Base-by-base conservation (phyloP, 2,797 vertebrate genomes). In the Lycodopsis pacificus region DNA sequence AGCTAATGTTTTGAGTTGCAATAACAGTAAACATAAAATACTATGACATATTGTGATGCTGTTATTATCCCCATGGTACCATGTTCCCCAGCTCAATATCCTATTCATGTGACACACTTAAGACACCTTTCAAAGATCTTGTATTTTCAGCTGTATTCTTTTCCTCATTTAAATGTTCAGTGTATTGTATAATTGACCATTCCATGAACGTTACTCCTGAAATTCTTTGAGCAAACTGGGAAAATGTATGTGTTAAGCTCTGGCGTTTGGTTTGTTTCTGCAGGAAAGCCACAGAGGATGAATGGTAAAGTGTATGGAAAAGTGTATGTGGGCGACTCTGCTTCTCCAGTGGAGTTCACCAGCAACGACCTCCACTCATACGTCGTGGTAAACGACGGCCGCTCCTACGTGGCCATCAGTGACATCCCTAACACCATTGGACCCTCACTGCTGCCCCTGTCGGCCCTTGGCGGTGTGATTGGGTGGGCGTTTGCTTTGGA, bases 401-500 rank as follows among this genome's bases (percentile, higher is more conserved):
- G 98, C 2, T 97, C 98, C 6, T 99, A 99, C 32, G 96, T 98
- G 3, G 98, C 98, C 71, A 96, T 99, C 88, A 99, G 98, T 89
- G 96, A 96, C 86, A 95, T 99, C 76, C 97, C 97, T 0, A 71
- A 91, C 40, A 77, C 74, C 1, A 3, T 98, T 0, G 98, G 98
- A 0, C 95, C 96, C 22, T 97, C 98, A 0, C 94, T 99, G 68
- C 92, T 96, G 68, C 96, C 97, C 6, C 94, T 99, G 78, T 93
- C 96, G 0, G 96, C 96, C 11, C 83, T 99, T 0, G 97, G 97
- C 20, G 96, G 96, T n/a, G 89, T 96, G 86, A 98, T 99, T 13
- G 98, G 98, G 17, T 99, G 98, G 98, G 97, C 97, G 75, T 99
- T 99, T 79, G 97, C 98, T 11, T 95, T 99, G 86, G 96, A 99